Base-by-base conservation (phyloP, 2,797 vertebrate species). In the Orientallactaga sibirica region DNA sequence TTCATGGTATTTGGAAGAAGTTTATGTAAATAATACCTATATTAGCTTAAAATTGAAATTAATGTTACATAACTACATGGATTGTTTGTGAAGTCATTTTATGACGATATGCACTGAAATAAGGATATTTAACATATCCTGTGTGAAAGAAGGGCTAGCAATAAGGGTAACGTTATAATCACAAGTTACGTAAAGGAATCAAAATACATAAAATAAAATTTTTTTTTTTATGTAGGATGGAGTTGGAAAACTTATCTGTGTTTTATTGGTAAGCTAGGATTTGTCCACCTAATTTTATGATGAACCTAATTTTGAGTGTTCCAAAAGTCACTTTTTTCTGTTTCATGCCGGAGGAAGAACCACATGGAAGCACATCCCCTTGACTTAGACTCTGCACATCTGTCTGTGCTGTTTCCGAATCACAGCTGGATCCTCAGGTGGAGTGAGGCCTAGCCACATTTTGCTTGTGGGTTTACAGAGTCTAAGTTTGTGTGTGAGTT, bases 21-120 rank as follows among this genome's bases (percentile, higher is more conserved):
- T n/a, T 92, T 76, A 77, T 88, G 58, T 2, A 91, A 76, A 52
- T 74, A 83, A 83, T 55, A 66, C 6, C 62, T 74, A 90, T 84
- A 2, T 61, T 86, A n/a, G 3, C 7, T 11, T 86, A 6, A 85
- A 66, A 41, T 67, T 15, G 16, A 67, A 87, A n/a, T 87, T 29
- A 81, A 58, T 64, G 5, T 78, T 58, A 3, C 81, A 92, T 85
- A 22, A 41, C 27, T 70, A n/a, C 2, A 77, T 64, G 70, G 7
- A 58, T 86, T 77, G 19, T 8, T 78, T 6, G 11, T 22, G 12
- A 70, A 48, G 7, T 75, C 7, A 48, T 71, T 90, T 82, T 64
- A 71, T 86, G 15, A 64, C 91, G 37, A 37, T 24, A 62, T 3
- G 43, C n/a, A 62, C 15, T 41, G 4, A 68, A 91, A 94, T 48